These are phyloP conservation scores for Mormyrus lacerda DNA, from an alignment of 2,113 vertebrate species.

Conservation along the genomic window DNA sequence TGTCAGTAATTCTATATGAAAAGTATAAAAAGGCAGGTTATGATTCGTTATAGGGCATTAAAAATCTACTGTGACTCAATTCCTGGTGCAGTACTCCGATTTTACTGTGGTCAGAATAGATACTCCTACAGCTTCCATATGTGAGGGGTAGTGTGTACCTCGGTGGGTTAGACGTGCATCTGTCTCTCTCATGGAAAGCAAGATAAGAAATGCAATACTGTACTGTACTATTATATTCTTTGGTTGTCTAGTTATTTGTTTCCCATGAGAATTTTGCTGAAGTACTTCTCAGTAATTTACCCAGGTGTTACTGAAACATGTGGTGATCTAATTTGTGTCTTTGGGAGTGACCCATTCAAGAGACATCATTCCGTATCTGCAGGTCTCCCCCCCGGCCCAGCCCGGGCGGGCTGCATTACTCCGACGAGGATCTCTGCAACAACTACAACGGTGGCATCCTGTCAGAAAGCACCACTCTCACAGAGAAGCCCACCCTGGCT, in stretches of 20 bases:
- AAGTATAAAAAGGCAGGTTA: background rate
- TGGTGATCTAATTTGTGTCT: background rate
- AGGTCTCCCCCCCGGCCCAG: constrained; percentile 92
- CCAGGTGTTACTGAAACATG: background rate
- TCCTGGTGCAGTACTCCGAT: too few species aligned
- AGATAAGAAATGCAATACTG: background rate
- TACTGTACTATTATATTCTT: background rate
- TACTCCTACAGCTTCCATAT: background rate
- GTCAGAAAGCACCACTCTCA: constrained; percentile 73
- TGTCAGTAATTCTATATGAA: background rate
- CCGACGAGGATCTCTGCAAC: constrained; percentile 87
- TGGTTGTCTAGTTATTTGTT: background rate
- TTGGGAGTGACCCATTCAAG: background rate
- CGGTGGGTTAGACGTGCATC: background rate
- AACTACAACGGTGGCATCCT: constrained; percentile 82
- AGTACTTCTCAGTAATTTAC: background rate
- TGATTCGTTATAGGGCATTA: background rate
- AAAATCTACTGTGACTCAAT: too few species aligned
- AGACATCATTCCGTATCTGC: background rate
- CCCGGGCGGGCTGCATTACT: constrained; percentile 86
- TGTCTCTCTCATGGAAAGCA: too few species aligned
- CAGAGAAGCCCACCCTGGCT: constrained; percentile 74
- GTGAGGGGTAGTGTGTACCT: background rate
- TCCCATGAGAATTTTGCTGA: background rate
- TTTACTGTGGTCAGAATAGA: background rate